phyloP scores from a whole-genome alignment of 2,888 invertebrate genomes.

The Acrobasis repandana region DNA sequence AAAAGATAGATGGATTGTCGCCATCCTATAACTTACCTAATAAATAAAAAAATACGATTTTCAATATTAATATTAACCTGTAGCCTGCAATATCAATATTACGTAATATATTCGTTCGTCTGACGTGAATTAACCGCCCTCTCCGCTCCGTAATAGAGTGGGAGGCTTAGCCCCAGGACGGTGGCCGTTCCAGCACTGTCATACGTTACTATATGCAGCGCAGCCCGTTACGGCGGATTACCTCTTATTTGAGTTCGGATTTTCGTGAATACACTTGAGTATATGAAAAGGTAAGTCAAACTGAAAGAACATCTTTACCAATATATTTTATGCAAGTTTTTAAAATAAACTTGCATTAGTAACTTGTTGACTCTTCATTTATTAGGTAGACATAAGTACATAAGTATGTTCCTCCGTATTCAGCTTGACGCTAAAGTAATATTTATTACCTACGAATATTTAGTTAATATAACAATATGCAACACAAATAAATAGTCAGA shows the following conservation, averaged over 20 bases:
- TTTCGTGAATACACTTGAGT: background rate
- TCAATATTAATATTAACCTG: background rate
- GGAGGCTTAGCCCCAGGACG: conserved; percentile 3
- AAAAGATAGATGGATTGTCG: no score
- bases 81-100: conserved; percentile 1
- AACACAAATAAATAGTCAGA: no score
- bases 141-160: conserved; percentile 5
- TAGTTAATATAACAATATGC: no score
- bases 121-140: conserved; percentile 18
- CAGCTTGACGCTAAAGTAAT: no score
- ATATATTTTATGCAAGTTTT: no score
- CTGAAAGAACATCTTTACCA: no score
- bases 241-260: background rate
- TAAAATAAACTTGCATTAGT: no score
- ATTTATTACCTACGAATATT: no score
- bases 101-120: conserved; percentile 7
- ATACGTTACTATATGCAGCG: conserved; percentile 10
- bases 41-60: background rate
- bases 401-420: no score
- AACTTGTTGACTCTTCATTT: no score
- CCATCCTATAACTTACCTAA: background rate
- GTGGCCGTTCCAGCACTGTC: background rate
- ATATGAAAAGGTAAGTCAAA: no score
- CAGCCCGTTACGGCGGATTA: conserved; percentile 3
- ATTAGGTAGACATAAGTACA: no score